Evolutionary conservation across 1,140 invertebrate genomes (phyloP).

Genomic region (Hydropsyche tenuis): DNA sequence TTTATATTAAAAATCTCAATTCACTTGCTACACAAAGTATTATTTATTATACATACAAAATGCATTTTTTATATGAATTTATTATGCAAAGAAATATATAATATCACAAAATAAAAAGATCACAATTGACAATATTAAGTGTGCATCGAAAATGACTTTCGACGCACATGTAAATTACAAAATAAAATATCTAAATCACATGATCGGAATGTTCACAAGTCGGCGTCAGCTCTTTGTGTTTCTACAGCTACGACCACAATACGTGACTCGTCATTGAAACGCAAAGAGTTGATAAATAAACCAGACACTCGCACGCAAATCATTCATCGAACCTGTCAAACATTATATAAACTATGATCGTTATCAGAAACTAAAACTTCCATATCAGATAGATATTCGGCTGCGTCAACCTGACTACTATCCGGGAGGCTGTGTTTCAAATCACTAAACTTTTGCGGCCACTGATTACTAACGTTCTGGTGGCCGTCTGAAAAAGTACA

Average conservation of each 20-base stretch:
- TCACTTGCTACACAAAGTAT: background rate
- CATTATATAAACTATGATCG: constrained; percentile 46
- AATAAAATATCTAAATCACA: background rate
- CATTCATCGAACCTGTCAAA: constrained; percentile 29
- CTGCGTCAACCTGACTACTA: constrained; percentile 11
- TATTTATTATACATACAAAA: background rate
- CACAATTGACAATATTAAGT: constrained; percentile 2
- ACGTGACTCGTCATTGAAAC: too few species aligned
- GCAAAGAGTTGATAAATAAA: too few species aligned
- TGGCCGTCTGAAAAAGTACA: constrained; percentile 18
- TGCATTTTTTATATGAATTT: background rate
- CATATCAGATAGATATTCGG: constrained; percentile 44
- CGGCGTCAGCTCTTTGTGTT: background rate
- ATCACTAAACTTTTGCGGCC: constrained; percentile 44
- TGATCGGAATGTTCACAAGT: background rate
- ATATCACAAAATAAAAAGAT: constrained; percentile 28
- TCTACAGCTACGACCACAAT: background rate
- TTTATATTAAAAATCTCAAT: constrained; percentile 12
- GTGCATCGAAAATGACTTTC: background rate
- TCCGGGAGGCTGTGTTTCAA: constrained; percentile 47
- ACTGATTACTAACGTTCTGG: background rate
- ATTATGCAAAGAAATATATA: background rate
- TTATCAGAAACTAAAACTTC: constrained; percentile 50
- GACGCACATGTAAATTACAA: too few species aligned
- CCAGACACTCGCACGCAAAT: too few species aligned